Evolutionary conservation across 2,888 invertebrate genomes (phyloP).

Genomic region (Apodemia zela): DNA sequence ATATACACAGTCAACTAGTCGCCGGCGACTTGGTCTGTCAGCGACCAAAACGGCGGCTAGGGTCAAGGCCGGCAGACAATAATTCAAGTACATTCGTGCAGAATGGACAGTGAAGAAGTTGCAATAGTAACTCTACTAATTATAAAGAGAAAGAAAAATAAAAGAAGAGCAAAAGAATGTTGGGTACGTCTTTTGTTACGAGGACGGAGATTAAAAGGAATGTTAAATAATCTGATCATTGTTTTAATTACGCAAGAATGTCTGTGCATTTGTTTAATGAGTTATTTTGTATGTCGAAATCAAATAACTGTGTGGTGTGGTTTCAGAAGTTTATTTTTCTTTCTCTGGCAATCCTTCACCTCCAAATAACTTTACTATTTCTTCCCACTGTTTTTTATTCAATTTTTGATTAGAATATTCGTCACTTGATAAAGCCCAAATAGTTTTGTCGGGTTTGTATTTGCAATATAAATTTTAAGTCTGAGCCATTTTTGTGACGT

Average conservation of each 20-base stretch:
- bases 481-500: not conserved
- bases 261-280: not conserved
- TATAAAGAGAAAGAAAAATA: not conserved
- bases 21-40: not conserved
- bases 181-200: not conserved
- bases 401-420: not conserved
- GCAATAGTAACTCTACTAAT: not conserved
- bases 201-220: not conserved
- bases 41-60: not conserved
- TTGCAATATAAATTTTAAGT: not conserved
- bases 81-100: constrained; percentile 4
- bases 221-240: too few species aligned
- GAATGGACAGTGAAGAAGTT: not conserved
- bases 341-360: not conserved
- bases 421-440: not conserved
- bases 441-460: not conserved
- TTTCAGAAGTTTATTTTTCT: too few species aligned
- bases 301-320: too few species aligned
- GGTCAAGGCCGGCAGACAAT: not conserved
- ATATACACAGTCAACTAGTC: not conserved
- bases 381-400: not conserved
- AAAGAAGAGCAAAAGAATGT: not conserved
- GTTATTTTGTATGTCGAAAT: not conserved
- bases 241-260: not conserved
- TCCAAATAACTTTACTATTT: not conserved